A percentile compares a stretch with the other conserved stretches of the same genome.
Conservation (phyloP, 2,113 vertebrate species). For the Aspidoscelis tigris region DNA sequence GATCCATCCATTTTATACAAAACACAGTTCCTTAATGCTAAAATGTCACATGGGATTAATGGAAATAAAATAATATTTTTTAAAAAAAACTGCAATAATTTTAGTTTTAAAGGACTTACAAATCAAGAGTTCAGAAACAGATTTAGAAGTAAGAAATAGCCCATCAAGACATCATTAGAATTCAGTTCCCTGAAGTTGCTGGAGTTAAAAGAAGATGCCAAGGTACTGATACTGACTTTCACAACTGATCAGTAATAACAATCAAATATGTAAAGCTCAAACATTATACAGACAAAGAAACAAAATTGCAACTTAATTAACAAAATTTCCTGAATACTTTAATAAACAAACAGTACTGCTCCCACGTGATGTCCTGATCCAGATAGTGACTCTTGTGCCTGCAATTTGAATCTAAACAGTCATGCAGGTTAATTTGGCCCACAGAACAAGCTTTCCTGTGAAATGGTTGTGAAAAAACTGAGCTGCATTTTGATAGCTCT, state of each 20-base stretch:
- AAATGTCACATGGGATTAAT: conserved; percentile 48
- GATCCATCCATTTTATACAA: conserved; percentile 36
- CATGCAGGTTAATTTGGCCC: not conserved
- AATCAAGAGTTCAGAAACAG: conserved; percentile 22
- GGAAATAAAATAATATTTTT: conserved; percentile 57
- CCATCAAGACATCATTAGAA: conserved; percentile 20
- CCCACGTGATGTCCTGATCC: not conserved
- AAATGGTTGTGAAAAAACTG: not conserved
- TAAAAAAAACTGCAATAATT: not conserved
- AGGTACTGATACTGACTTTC: not conserved
- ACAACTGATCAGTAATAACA: not conserved
- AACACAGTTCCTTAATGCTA: conserved; percentile 51
- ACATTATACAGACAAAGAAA: conserved; percentile 9
- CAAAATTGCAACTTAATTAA: not conserved
- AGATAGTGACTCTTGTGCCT: not conserved
- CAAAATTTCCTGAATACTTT: not conserved
- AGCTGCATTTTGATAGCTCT: too few relatives aligned
- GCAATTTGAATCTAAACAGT: not conserved
- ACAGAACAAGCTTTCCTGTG: not conserved
- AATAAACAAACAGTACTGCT: not conserved
- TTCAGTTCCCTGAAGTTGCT: conserved; percentile 2
- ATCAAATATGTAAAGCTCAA: not conserved
- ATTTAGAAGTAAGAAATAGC: conserved; percentile 45
- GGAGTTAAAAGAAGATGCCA: not conserved
- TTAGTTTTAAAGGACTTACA: conserved; percentile 56